These are phyloP conservation scores for Physella acuta DNA, from an alignment of 1,140 invertebrate species.

Conservation along the genomic window DNA sequence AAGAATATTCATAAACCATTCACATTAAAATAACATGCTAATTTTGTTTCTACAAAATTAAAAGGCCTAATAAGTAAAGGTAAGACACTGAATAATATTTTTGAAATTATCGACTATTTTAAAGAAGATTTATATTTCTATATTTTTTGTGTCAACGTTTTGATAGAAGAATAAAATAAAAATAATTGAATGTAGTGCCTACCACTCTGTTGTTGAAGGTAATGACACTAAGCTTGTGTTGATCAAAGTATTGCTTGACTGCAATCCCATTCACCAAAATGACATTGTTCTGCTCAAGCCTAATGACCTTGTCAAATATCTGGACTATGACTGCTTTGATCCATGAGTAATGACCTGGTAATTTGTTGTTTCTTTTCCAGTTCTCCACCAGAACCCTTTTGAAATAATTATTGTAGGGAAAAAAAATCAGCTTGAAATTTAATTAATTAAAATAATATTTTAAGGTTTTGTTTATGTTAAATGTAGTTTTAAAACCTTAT, in stretches of 20 bases:
- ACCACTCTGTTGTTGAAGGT: not conserved
- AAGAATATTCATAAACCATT: not conserved
- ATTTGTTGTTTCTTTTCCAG: slow-evolving; percentile 33
- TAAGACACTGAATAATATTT: not conserved
- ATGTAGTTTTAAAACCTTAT: not conserved
- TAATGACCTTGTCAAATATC: slow-evolving; percentile 23
- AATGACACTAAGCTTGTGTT: not conserved
- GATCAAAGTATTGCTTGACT: slow-evolving; percentile 11
- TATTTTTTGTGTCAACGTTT: no score
- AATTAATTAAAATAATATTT: not conserved
- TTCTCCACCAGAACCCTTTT: slow-evolving; percentile 27
- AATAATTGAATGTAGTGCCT: slow-evolving; percentile 16
- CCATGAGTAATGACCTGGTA: slow-evolving; percentile 30
- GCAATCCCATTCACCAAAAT: slow-evolving; percentile 21
- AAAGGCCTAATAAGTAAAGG: not conserved
- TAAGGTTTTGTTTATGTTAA: not conserved
- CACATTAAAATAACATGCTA: not conserved
- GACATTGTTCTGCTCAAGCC: slow-evolving; percentile 3
- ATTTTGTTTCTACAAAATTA: not conserved
- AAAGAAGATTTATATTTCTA: no score
- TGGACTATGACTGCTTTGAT: slow-evolving; percentile 34
- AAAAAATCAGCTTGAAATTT: not conserved
- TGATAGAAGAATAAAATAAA: not conserved
- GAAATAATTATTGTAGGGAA: not conserved
- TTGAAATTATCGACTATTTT: not conserved